Conservation (phyloP, 2,797 vertebrate genomes). For the Anguilla megastoma region DNA sequence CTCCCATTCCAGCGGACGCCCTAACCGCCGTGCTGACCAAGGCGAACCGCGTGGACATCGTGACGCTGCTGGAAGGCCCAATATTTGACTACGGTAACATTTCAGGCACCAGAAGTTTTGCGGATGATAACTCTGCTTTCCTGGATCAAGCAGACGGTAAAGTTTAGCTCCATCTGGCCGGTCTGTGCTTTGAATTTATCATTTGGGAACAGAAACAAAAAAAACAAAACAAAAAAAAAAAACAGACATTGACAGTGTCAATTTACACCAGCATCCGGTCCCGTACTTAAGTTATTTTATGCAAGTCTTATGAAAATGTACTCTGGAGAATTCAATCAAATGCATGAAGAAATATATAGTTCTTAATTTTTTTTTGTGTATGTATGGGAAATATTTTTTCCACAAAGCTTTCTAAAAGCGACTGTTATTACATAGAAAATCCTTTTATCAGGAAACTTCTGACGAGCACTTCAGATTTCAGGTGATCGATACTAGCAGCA, state of each 20-base stretch:
- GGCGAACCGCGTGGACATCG: slow-evolving; percentile 99
- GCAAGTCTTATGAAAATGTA: neutral
- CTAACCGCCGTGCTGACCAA: slow-evolving; percentile 97
- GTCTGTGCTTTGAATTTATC: slow-evolving; percentile 70
- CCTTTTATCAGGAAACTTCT: neutral
- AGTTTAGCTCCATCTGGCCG: slow-evolving; percentile 81
- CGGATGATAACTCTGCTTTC: slow-evolving; percentile 97
- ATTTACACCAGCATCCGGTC: neutral
- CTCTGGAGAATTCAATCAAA: neutral
- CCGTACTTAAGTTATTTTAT: neutral
- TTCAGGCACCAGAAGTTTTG: slow-evolving; percentile 99
- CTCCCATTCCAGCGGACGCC: slow-evolving; percentile 87
- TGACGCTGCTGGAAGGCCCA: slow-evolving; percentile 99
- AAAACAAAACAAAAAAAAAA: too few relatives aligned
- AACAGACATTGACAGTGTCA: neutral
- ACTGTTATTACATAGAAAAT: neutral
- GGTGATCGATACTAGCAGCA: neutral
- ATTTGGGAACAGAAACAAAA: slow-evolving; percentile 34
- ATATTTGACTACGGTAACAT: slow-evolving; percentile 99
- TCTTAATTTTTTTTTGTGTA: neutral
- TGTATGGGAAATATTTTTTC: neutral
- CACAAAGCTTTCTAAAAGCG: neutral
- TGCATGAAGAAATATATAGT: neutral
- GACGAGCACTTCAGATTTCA: neutral
- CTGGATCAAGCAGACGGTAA: slow-evolving; percentile 98